phyloP scores from a whole-genome alignment of 2,797 vertebrate species.

The Thripadectes ignobilis region DNA sequence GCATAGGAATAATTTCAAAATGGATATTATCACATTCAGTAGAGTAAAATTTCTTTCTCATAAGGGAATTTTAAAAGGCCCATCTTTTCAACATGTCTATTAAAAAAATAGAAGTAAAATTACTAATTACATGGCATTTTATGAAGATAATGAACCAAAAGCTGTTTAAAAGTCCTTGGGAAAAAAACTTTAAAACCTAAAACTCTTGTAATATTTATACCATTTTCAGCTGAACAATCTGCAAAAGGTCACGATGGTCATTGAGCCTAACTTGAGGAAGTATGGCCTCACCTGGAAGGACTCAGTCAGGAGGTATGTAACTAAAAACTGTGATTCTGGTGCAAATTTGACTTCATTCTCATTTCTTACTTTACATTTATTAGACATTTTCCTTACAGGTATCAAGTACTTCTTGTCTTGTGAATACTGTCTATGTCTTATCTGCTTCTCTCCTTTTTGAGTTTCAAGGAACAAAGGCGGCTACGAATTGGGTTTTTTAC shows the following conservation, averaged over 20 bases:
- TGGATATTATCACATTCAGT: rapidly evolving
- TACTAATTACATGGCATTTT: background rate
- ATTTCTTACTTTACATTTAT: background rate
- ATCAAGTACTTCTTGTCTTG: background rate
- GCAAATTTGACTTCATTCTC: background rate
- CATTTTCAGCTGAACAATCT: background rate
- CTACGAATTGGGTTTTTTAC: background rate
- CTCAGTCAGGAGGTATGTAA: background rate
- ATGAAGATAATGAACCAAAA: background rate
- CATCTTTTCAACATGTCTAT: background rate
- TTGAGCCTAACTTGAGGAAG: background rate
- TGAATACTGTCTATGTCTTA: background rate
- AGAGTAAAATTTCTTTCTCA: background rate
- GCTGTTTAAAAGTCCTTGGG: background rate
- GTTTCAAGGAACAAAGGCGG: background rate
- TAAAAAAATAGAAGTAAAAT: background rate
- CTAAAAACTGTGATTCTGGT: background rate
- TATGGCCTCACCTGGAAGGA: background rate
- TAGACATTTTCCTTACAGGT: background rate
- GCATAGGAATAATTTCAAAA: background rate
- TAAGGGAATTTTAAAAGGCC: background rate
- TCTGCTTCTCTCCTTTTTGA: background rate
- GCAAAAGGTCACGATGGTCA: background rate
- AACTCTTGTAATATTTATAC: background rate
- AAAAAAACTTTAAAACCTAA: background rate